Percentiles rank a stretch among this genome's conserved stretches.
phyloP scores from a whole-genome alignment of 2,113 vertebrate genomes.

The Oenanthe oenanthe region DNA sequence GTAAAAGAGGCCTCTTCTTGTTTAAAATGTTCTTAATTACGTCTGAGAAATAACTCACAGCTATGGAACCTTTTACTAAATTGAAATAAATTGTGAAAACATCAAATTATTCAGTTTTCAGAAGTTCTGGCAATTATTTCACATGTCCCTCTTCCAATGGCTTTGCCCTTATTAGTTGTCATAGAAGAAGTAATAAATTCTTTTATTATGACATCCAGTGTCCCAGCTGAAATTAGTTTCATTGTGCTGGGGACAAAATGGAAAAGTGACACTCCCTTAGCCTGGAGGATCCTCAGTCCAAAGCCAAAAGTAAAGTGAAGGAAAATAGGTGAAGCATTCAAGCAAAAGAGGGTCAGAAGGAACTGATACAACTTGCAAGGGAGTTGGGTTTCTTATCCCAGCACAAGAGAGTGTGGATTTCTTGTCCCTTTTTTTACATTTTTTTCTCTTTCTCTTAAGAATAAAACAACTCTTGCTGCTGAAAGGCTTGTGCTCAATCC shows the following conservation, averaged over 20 bases:
- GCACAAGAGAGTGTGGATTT: background rate
- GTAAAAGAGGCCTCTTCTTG: constrained; percentile 53
- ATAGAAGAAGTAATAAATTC: constrained; percentile 65
- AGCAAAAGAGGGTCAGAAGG: constrained; percentile 12
- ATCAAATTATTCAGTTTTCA: constrained; percentile 65
- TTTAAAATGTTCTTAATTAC: constrained; percentile 63
- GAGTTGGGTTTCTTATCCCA: background rate
- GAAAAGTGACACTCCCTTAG: constrained; percentile 65
- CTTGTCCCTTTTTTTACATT: background rate
- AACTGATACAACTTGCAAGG: background rate
- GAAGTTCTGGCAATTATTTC: constrained; percentile 64
- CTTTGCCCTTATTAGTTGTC: constrained; percentile 63
- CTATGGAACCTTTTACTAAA: constrained; percentile 65
- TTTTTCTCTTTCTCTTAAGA: constrained; percentile 31
- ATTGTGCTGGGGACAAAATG: constrained; percentile 65
- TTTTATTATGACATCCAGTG: constrained; percentile 55
- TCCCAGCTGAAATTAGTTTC: constrained; percentile 58
- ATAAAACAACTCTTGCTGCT: constrained; percentile 29
- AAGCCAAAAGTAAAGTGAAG: constrained; percentile 26
- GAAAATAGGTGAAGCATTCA: constrained; percentile 17
- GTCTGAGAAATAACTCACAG: constrained; percentile 56
- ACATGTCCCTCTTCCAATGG: constrained; percentile 40
- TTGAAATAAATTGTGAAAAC: constrained; percentile 69
- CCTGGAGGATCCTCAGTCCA: background rate
- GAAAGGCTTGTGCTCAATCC: constrained; percentile 11